These are phyloP conservation scores for Ceratina japonica DNA, from an alignment of 1,140 invertebrate genomes.

Conservation along the genomic window DNA sequence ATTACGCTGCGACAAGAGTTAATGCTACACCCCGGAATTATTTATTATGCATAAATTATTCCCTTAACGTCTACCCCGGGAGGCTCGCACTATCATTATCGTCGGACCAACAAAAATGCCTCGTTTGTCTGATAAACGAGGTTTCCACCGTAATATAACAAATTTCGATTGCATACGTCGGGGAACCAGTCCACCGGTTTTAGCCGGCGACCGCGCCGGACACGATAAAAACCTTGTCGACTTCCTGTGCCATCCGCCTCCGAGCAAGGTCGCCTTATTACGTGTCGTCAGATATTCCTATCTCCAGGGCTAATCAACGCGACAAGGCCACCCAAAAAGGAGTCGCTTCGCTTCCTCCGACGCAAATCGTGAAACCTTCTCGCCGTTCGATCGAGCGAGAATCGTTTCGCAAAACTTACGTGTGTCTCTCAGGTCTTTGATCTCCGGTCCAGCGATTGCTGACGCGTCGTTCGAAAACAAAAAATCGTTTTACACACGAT, in stretches of 20 bases:
- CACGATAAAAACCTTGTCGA: constrained; percentile 79
- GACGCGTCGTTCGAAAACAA: no score
- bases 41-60: no score
- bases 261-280: constrained; percentile 76
- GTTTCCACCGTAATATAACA: neutral
- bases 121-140: neutral
- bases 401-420: neutral
- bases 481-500: no score
- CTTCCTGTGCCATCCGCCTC: constrained; percentile 77
- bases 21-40: no score
- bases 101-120: no score
- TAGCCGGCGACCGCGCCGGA: constrained; percentile 59
- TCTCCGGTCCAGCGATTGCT: no score
- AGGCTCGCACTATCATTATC: no score
- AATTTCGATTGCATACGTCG: constrained; percentile 5
- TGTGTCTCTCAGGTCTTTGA: no score
- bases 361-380: neutral
- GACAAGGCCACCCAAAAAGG: constrained; percentile 59
- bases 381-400: neutral
- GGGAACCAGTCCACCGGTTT: constrained; percentile 35
- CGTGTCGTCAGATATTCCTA: constrained; percentile 65
- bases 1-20: no score
- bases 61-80: no score
- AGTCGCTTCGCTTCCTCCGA: neutral
- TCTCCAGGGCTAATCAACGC: constrained; percentile 69